Conservation (phyloP, 2,113 vertebrate species). For the Rhea americana region DNA sequence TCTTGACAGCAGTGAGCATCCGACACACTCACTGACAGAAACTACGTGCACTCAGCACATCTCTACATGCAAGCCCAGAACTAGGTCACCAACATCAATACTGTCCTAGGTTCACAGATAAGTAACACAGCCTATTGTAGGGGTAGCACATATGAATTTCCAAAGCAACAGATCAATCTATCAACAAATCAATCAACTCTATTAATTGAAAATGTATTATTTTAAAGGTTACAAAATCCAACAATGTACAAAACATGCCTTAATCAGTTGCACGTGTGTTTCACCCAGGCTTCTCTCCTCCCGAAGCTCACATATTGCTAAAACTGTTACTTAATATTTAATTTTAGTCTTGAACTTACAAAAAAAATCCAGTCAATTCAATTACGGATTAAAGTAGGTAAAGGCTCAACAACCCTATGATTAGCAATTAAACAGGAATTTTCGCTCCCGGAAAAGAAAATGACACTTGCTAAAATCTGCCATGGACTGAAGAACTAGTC, state of each 20-base stretch:
- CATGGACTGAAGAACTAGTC: background rate
- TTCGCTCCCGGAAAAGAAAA: background rate
- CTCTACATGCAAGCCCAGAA: background rate
- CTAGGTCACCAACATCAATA: background rate
- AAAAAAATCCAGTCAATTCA: background rate
- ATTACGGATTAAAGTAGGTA: background rate
- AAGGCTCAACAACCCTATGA: background rate
- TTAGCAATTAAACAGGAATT: background rate
- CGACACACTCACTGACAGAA: background rate
- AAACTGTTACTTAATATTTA: background rate
- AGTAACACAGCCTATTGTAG: background rate
- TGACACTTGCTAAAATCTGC: background rate
- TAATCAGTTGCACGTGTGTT: background rate
- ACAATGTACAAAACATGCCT: background rate
- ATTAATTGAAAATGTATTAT: conserved; percentile 1
- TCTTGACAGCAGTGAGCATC: background rate
- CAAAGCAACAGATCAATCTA: background rate
- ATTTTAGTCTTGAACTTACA: background rate
- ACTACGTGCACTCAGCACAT: background rate
- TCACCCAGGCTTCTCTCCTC: background rate
- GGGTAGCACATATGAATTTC: background rate
- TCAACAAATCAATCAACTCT: background rate
- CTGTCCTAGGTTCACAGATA: background rate
- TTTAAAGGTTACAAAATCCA: conserved; percentile 9
- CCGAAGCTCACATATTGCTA: background rate